Conservation (phyloP, 2,888 invertebrate species). For the Campoletis raptor region DNA sequence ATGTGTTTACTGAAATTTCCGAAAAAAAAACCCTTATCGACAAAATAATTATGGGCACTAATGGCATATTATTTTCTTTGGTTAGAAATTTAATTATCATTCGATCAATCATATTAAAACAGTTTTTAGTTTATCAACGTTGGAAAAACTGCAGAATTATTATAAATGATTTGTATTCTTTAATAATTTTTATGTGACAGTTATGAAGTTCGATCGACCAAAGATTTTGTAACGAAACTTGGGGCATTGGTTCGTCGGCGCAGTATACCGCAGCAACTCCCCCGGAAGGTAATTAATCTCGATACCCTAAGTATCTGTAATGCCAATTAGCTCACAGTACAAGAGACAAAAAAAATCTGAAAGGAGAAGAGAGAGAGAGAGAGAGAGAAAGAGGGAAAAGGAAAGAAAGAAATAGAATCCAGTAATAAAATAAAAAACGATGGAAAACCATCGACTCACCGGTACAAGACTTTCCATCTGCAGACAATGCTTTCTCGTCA, state of each 20-base stretch:
- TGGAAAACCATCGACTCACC: constrained; percentile 74
- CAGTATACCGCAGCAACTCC: background rate
- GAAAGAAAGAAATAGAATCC: constrained; percentile 14
- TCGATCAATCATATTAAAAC: background rate
- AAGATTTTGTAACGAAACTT: background rate
- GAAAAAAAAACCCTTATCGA: too few relatives aligned
- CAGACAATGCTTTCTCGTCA: constrained; percentile 80
- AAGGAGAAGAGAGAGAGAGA: constrained; percentile 9
- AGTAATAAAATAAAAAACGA: constrained; percentile 13
- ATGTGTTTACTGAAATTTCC: background rate
- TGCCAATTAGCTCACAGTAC: constrained; percentile 55
- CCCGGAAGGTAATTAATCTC: constrained; percentile 39
- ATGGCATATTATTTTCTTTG: too few relatives aligned
- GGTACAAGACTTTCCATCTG: constrained; percentile 81
- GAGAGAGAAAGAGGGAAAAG: background rate
- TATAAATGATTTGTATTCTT: background rate
- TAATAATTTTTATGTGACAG: background rate
- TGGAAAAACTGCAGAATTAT: background rate
- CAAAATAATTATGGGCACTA: too few relatives aligned
- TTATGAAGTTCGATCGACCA: background rate
- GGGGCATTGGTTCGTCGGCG: background rate
- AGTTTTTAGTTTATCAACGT: background rate
- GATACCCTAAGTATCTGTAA: constrained; percentile 49
- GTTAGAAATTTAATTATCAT: background rate
- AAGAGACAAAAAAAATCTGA: background rate